These are phyloP conservation scores for Microcebus jonahi DNA, from an alignment of 2,113 vertebrate species.

Conservation along the genomic window DNA sequence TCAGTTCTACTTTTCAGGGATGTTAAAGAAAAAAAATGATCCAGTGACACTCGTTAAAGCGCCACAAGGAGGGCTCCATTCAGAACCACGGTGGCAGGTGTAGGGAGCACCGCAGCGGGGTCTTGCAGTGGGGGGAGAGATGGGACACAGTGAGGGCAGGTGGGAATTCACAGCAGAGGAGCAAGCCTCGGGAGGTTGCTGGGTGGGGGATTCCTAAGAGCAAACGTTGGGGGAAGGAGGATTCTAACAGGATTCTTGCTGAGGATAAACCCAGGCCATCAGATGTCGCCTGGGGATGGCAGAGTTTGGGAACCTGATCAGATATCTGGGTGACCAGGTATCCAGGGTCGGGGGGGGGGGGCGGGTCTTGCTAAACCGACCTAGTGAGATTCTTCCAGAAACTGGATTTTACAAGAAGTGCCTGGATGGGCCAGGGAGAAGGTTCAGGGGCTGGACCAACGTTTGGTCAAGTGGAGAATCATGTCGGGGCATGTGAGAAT, in stretches of 20 bases:
- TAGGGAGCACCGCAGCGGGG: too few relatives aligned
- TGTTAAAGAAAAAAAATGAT: not conserved
- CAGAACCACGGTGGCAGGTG: too few relatives aligned
- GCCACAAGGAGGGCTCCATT: not conserved
- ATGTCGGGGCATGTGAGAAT: not conserved
- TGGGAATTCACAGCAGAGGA: not conserved
- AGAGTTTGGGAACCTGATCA: not conserved
- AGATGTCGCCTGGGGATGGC: not conserved
- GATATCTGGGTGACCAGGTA: too few relatives aligned
- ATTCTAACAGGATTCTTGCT: not conserved
- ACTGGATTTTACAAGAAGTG: not conserved
- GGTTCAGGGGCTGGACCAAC: not conserved
- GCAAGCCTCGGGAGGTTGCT: not conserved
- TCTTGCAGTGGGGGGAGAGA: not conserved
- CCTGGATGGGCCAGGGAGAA: not conserved
- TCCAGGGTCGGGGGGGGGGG: not conserved
- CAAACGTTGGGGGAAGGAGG: too few relatives aligned
- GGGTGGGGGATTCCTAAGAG: not conserved
- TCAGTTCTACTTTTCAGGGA: not conserved
- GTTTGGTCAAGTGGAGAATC: not conserved
- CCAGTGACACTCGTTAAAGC: not conserved
- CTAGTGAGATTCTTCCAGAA: not conserved
- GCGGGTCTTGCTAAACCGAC: not conserved
- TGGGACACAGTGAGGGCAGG: not conserved
- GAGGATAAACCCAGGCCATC: not conserved